phyloP scores from a whole-genome alignment of 2,797 vertebrate species.

The Scyliorhinus canicula region DNA sequence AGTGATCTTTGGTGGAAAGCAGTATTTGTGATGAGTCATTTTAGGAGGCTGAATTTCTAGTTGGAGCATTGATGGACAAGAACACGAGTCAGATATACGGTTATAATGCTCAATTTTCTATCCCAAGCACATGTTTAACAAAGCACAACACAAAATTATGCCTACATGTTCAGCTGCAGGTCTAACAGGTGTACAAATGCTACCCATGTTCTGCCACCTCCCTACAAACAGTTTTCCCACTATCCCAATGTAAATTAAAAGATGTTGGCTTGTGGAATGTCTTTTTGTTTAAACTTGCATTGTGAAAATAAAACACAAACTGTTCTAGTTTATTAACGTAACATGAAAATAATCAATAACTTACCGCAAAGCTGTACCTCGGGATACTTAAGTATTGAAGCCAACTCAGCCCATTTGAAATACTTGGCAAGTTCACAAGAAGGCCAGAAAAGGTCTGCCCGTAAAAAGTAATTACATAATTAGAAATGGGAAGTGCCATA shows the following conservation, averaged over 20 bases:
- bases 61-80: not conserved
- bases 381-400: not conserved
- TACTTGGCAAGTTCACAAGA: constrained; percentile 27
- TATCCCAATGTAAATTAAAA: not conserved
- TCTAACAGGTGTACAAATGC: not conserved
- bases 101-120: not conserved
- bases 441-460: constrained; percentile 13
- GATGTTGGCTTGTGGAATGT: not conserved
- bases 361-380: not conserved
- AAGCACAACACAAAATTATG: not conserved
- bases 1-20: not conserved
- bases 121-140: not conserved
- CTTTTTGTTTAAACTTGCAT: not conserved
- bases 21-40: not conserved
- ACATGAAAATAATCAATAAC: not conserved
- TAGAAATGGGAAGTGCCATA: not conserved
- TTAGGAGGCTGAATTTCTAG: not conserved
- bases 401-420: constrained; percentile 6
- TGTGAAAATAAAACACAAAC: not conserved
- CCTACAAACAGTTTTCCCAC: not conserved
- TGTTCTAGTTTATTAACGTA: not conserved
- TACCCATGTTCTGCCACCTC: not conserved
- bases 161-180: not conserved
- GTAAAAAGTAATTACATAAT: not conserved
- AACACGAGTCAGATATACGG: not conserved